These are phyloP conservation scores for Polyommatus iphigenia DNA, from an alignment of 2,888 invertebrate genomes.

Conservation along the genomic window DNA sequence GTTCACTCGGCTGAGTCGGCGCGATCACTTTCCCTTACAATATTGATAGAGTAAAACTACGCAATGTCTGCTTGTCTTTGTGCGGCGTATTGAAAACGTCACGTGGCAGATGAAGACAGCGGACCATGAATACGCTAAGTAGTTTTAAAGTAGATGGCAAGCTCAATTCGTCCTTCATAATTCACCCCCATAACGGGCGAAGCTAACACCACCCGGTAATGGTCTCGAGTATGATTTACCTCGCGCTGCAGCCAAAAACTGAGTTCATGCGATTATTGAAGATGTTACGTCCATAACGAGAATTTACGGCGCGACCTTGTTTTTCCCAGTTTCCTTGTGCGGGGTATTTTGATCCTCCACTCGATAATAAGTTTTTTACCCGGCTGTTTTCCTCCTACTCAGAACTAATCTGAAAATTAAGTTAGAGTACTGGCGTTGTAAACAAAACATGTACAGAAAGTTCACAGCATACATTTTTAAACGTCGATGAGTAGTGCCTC, in stretches of 20 bases:
- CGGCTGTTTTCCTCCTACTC: not conserved
- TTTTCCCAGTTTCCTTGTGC: constrained; percentile 19
- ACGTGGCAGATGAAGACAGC: too few relatives aligned
- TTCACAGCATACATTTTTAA: not conserved
- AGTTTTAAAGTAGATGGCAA: too few relatives aligned
- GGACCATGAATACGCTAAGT: too few relatives aligned
- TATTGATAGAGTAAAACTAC: too few relatives aligned
- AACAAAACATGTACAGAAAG: not conserved
- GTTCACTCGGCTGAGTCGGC: too few relatives aligned
- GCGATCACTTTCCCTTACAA: too few relatives aligned
- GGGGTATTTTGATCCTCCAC: not conserved
- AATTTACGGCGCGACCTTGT: constrained; percentile 37
- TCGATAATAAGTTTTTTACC: constrained; percentile 12
- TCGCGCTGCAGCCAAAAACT: constrained; percentile 38
- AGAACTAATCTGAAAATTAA: not conserved
- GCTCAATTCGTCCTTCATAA: not conserved
- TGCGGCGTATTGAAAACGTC: too few relatives aligned
- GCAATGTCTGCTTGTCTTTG: too few relatives aligned
- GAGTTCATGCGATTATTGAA: constrained; percentile 40
- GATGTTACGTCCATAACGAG: constrained; percentile 36
- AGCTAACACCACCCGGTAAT: constrained; percentile 39
- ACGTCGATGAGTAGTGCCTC: not conserved
- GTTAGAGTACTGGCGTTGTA: not conserved
- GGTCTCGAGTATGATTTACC: constrained; percentile 40
- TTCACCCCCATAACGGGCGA: constrained; percentile 32